A percentile compares a stretch with the other conserved stretches of the same genome.
These are phyloP conservation scores for Brachyptera putata DNA, from an alignment of 2,888 invertebrate species.

Conservation along the genomic window DNA sequence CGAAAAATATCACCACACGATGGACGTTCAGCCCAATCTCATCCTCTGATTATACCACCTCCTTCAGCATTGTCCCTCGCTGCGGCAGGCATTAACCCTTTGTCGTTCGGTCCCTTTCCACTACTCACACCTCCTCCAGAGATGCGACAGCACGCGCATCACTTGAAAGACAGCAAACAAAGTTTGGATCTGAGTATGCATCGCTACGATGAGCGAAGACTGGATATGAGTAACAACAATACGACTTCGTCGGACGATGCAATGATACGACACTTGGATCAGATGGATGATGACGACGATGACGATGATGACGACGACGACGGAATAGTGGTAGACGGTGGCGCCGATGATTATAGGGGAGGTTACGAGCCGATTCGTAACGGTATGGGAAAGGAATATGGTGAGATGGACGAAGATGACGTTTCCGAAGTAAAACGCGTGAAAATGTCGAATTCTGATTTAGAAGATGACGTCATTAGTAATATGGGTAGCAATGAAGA, in stretches of 20 bases:
- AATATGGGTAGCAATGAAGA: slow-evolving; percentile 63
- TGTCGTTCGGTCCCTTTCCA: slow-evolving; percentile 76
- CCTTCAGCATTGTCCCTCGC: slow-evolving; percentile 60
- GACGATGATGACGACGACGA: slow-evolving; percentile 63
- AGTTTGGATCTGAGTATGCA: slow-evolving; percentile 54
- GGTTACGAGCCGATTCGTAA: slow-evolving; percentile 43
- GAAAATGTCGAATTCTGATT: slow-evolving; percentile 53
- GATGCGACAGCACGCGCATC: slow-evolving; percentile 45
- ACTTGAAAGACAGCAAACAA: slow-evolving; percentile 61
- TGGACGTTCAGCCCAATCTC: slow-evolving; percentile 83
- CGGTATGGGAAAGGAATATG: slow-evolving; percentile 36
- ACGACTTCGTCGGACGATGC: slow-evolving; percentile 45
- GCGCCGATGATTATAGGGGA: slow-evolving; percentile 58
- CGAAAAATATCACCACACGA: slow-evolving; percentile 93
- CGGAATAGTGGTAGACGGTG: slow-evolving; percentile 69
- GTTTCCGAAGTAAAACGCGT: slow-evolving; percentile 63
- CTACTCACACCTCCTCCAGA: slow-evolving; percentile 51
- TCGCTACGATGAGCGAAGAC: slow-evolving; percentile 41
- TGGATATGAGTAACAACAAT: slow-evolving; percentile 45
- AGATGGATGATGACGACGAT: slow-evolving; percentile 44
- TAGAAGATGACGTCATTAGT: slow-evolving; percentile 54
- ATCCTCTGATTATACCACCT: slow-evolving; percentile 68
- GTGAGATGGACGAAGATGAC: slow-evolving; percentile 49
- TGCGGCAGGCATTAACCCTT: slow-evolving; percentile 61
- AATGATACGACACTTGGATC: slow-evolving; percentile 41